Conservation (phyloP, 2,888 invertebrate species). For the Laothoe populi region DNA sequence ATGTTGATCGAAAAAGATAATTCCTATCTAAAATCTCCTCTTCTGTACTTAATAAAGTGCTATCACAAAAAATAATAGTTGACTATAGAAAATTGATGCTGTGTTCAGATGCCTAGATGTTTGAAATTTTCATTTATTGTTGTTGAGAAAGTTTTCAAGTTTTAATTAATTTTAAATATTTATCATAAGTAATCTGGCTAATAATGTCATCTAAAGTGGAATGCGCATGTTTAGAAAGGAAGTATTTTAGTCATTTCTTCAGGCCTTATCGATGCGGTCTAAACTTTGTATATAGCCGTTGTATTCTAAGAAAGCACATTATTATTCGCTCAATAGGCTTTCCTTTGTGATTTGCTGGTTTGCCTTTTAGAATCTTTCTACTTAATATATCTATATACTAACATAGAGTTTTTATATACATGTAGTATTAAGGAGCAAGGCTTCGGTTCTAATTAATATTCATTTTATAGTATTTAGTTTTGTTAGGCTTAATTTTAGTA, state of each 20-base stretch:
- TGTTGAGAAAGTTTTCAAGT: not conserved
- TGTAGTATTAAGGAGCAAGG: constrained; percentile 63
- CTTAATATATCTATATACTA: constrained; percentile 54
- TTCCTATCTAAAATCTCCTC: no score
- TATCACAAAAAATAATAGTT: no score
- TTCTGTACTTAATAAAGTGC: no score
- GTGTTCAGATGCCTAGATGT: no score
- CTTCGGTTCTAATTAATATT: constrained; percentile 59
- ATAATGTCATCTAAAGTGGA: not conserved
- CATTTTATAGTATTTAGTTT: constrained; percentile 47
- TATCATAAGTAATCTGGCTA: not conserved
- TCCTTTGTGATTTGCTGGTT: constrained; percentile 78
- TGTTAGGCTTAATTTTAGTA: constrained; percentile 37
- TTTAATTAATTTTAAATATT: not conserved
- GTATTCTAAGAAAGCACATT: constrained; percentile 68
- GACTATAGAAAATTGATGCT: no score
- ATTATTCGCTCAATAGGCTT: constrained; percentile 72
- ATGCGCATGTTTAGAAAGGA: not conserved
- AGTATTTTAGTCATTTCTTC: constrained; percentile 32
- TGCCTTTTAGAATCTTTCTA: constrained; percentile 74
- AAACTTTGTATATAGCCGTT: constrained; percentile 52
- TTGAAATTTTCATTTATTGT: not conserved
- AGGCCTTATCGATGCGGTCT: constrained; percentile 59
- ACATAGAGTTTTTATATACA: constrained; percentile 67
- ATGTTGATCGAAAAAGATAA: no score